Evolutionary conservation across 2,888 invertebrate genomes (phyloP).

Genomic region (Gryllus longicercus): DNA sequence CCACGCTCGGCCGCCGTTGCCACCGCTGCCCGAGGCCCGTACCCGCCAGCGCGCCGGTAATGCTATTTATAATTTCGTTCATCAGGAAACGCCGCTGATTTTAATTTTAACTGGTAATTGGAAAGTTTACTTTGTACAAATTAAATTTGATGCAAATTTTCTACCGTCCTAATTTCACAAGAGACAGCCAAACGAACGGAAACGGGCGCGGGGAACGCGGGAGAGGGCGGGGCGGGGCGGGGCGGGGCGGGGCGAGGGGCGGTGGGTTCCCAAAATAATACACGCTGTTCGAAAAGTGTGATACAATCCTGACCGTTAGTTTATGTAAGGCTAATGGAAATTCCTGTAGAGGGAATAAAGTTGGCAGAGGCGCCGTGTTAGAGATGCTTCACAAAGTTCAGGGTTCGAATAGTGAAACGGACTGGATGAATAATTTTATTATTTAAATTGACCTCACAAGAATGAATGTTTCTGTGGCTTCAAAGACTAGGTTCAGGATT

Average conservation of each 20-base stretch:
- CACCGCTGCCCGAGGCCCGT: background rate
- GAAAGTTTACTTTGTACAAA: conserved; percentile 35
- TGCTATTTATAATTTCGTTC: conserved; percentile 33
- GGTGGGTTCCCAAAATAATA: conserved; percentile 6
- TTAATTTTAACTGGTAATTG: conserved; percentile 35
- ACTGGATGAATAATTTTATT: no score
- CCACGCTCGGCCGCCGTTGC: no score
- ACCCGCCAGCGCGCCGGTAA: background rate
- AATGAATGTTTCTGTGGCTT: no score
- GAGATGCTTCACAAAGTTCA: no score
- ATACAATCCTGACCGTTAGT: no score
- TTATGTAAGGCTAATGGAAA: no score
- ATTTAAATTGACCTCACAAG: no score
- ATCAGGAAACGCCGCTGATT: conserved; percentile 33
- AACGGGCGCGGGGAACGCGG: background rate
- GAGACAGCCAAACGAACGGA: background rate
- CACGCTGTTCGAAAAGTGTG: conserved; percentile 3
- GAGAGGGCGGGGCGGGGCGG: no score
- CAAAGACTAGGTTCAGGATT: no score
- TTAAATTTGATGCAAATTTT: conserved; percentile 35
- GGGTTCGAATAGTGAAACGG: no score
- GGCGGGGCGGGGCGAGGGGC: background rate
- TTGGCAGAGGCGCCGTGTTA: no score
- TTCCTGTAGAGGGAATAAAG: no score
- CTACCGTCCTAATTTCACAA: conserved; percentile 19